These are phyloP conservation scores for Ectemnius continuus DNA, from an alignment of 2,888 invertebrate genomes.

Conservation along the genomic window DNA sequence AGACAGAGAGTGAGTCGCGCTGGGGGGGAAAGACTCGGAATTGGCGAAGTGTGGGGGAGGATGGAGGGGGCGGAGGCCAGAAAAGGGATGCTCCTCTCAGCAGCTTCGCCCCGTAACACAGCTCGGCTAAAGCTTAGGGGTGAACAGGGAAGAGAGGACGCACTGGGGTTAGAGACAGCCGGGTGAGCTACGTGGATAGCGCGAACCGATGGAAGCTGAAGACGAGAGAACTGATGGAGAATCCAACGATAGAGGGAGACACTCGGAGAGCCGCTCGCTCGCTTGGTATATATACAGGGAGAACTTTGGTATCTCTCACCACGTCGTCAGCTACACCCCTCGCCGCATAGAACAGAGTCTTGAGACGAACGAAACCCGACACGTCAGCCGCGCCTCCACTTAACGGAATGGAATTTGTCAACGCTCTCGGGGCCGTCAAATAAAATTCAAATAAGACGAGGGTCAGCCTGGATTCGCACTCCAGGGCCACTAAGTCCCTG, in stretches of 20 bases:
- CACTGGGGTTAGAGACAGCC: slow-evolving; percentile 1
- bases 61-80: slow-evolving; percentile 29
- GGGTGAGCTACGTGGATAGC: slow-evolving; percentile 3
- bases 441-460: slow-evolving; percentile 69
- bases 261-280: neutral
- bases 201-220: slow-evolving; percentile 18
- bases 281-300: slow-evolving; percentile 16
- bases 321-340: slow-evolving; percentile 54
- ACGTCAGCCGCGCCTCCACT: slow-evolving; percentile 61
- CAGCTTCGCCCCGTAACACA: slow-evolving; percentile 48
- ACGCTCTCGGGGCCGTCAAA: slow-evolving; percentile 63
- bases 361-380: slow-evolving; percentile 63
- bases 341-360: slow-evolving; percentile 47
- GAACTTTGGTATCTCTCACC: slow-evolving; percentile 53
- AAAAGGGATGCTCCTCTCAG: slow-evolving; percentile 64
- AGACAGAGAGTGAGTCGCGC: slow-evolving; percentile 12
- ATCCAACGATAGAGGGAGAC: neutral
- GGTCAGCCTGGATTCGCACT: slow-evolving; percentile 35
- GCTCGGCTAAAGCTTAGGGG: slow-evolving; percentile 30
- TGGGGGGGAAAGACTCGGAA: slow-evolving; percentile 28
- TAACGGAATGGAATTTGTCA: slow-evolving; percentile 72
- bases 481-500: too few species aligned
- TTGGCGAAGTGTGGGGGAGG: slow-evolving; percentile 46
- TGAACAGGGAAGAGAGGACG: slow-evolving; percentile 28
- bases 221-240: slow-evolving; percentile 11